These are phyloP conservation scores for Astyanax mexicanus DNA, from an alignment of 2,797 vertebrate genomes.

Conservation along the genomic window DNA sequence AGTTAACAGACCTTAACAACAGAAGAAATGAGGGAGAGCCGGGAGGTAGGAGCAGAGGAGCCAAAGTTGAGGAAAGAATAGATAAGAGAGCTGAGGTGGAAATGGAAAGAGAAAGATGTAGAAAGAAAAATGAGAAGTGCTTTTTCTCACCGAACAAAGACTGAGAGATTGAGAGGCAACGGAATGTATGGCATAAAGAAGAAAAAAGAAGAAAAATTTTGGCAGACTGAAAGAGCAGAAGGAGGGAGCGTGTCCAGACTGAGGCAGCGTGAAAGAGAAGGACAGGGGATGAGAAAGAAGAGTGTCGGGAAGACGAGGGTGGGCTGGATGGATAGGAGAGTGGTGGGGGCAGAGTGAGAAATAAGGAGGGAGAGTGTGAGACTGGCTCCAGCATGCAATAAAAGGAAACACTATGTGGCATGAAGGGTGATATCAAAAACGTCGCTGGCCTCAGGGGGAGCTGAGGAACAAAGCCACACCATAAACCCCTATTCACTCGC, in stretches of 20 bases:
- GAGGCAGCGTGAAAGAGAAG: constrained; percentile 15
- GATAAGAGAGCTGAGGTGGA: background rate
- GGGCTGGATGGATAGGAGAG: background rate
- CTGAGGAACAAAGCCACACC: constrained; percentile 38
- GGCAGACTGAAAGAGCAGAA: constrained; percentile 15
- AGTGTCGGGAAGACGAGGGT: background rate
- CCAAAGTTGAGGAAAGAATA: background rate
- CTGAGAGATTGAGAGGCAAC: background rate
- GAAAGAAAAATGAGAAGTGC: background rate
- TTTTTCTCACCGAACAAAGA: constrained; percentile 18
- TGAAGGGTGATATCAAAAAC: constrained; percentile 40
- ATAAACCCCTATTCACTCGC: constrained; percentile 47
- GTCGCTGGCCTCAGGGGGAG: constrained; percentile 27
- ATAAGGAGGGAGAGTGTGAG: constrained; percentile 24
- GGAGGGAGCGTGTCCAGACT: constrained; percentile 21
- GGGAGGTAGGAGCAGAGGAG: background rate
- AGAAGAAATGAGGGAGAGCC: background rate
- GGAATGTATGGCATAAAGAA: constrained; percentile 4
- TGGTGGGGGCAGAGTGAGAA: constrained; percentile 14
- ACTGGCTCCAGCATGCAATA: constrained; percentile 29
- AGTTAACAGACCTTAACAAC: background rate
- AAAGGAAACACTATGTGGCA: constrained; percentile 46
- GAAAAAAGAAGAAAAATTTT: constrained; percentile 8
- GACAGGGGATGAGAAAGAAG: background rate
- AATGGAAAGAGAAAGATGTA: background rate